Conservation (phyloP, 2,888 invertebrate genomes). For the Steinernema hermaphroditum region DNA sequence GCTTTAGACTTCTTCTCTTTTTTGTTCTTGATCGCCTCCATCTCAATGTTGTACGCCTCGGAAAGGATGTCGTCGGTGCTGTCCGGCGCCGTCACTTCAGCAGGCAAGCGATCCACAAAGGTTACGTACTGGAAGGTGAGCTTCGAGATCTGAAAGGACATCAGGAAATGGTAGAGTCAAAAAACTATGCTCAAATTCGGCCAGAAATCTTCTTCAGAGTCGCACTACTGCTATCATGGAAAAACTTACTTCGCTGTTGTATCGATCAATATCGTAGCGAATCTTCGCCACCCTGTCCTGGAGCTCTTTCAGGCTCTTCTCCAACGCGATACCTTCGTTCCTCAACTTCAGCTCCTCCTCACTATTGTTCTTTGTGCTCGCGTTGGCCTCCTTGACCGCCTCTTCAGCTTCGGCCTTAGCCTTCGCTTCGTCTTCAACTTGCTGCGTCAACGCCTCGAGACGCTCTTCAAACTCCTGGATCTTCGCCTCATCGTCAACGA, state of each 20-base stretch:
- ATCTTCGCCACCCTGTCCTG: neutral
- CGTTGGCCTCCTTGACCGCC: slow-evolving; percentile 75
- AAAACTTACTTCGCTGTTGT: neutral
- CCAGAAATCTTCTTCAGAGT: too few relatives aligned
- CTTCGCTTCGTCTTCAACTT: neutral
- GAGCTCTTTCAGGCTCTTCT: slow-evolving; percentile 28
- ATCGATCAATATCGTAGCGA: neutral
- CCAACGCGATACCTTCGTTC: slow-evolving; percentile 69
- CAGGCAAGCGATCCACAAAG: neutral
- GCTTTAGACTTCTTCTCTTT: neutral
- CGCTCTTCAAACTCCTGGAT: slow-evolving; percentile 78
- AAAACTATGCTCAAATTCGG: too few relatives aligned
- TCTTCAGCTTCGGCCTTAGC: slow-evolving; percentile 37
- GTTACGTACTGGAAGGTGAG: slow-evolving; percentile 17
- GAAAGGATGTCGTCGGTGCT: neutral
- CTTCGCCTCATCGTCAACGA: slow-evolving; percentile 77
- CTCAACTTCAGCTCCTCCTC: slow-evolving; percentile 67
- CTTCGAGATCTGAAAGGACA: neutral
- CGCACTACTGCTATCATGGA: too few relatives aligned
- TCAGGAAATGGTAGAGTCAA: too few relatives aligned
- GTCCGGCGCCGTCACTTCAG: neutral
- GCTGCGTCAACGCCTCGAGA: slow-evolving; percentile 68
- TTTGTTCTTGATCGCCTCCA: slow-evolving; percentile 2
- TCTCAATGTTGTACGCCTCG: slow-evolving; percentile 13
- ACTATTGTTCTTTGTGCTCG: slow-evolving; percentile 14